A percentile compares a stretch with the other conserved stretches of the same genome.
phyloP scores from a whole-genome alignment of 2,888 invertebrate genomes.

The Pasiphila rectangulata region DNA sequence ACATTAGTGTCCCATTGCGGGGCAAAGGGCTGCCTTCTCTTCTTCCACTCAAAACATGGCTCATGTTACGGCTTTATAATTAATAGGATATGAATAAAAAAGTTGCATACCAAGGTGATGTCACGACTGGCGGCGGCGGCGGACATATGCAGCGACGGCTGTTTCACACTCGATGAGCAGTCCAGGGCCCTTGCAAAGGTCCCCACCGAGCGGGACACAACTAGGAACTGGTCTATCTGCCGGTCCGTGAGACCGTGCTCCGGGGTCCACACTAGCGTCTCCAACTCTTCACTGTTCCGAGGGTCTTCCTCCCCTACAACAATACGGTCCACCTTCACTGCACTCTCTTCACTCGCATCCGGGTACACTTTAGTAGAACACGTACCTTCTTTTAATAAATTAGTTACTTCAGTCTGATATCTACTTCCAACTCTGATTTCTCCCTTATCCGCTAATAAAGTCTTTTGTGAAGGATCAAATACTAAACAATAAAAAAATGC shows the following conservation, averaged over 20 bases:
- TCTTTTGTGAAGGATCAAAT: conserved; percentile 99
- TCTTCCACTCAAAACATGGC: no score
- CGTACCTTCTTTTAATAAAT: conserved; percentile 88
- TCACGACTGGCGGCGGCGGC: conserved; percentile 99
- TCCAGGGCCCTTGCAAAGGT: conserved; percentile 99
- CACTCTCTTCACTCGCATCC: conserved; percentile 18
- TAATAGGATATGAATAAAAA: no score
- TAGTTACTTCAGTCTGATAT: conserved; percentile 97
- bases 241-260: conserved; percentile 94
- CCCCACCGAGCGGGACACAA: conserved; percentile 96
- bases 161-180: conserved; percentile 98
- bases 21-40: no score
- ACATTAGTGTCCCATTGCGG: no score
- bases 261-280: conserved; percentile 97
- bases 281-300: conserved; percentile 88
- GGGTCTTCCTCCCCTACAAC: conserved; percentile 80
- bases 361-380: conserved; percentile 28
- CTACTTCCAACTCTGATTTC: conserved; percentile 95
- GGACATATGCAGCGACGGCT: conserved; percentile 99
- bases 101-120: conserved; percentile 89
- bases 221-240: conserved; percentile 99
- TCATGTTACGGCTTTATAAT: no score
- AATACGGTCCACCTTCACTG: conserved; percentile 29
- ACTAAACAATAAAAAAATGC: conserved; percentile 99
- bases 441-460: conserved; percentile 98